Base-by-base conservation (phyloP, 2,888 invertebrate genomes). In the Cetonia aurata region DNA sequence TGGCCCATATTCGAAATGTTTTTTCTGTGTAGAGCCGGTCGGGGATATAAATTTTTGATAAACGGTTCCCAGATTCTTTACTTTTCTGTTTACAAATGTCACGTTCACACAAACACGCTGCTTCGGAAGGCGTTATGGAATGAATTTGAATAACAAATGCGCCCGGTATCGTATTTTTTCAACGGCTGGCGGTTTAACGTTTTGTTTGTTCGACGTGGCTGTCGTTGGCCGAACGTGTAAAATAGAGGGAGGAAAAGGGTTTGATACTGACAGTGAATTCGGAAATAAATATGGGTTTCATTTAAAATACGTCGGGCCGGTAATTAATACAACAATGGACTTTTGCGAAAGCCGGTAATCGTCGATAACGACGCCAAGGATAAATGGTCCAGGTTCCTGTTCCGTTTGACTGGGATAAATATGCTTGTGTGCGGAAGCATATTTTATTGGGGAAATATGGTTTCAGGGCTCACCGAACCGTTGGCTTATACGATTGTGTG, bases 61-160 rank as follows among this genome's bases (percentile, higher is more conserved):
- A 50, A 65, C 50, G 17, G 50, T 33, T 33, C 46, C 46, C 37
- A 37, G 50, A 65, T 65, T 50, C 62, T 65, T 65, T 52, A 50
- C 62, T 37, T 50, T 50, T 65, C 37, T 52, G 62, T 65, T 65
- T 65, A 65, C 62, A 65, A 50, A 65, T 50, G 41, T 65, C 48
- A 65, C 50, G 50, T 65, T 65, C 62, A 50, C 48, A 37, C 62
- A 52, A 65, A 50, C 62, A 65, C 37, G 50, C 37, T 50, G 62
- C 62, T 25, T 65, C 33, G 62, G 41, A 17, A 50, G 62, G 50
- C 50, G 50, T 65, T 65, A 65, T 50, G 37, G 62, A 41, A 33
- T 33, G 62, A 46, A 65, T 65, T 65, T 65, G 62, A 65, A 65
- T 65, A 65, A 65, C 62, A 65, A 65, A 65, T 65, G 62, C 33